Evolutionary conservation across 2,113 vertebrate genomes (phyloP).

Genomic region (Andinoacara biseriatus): DNA sequence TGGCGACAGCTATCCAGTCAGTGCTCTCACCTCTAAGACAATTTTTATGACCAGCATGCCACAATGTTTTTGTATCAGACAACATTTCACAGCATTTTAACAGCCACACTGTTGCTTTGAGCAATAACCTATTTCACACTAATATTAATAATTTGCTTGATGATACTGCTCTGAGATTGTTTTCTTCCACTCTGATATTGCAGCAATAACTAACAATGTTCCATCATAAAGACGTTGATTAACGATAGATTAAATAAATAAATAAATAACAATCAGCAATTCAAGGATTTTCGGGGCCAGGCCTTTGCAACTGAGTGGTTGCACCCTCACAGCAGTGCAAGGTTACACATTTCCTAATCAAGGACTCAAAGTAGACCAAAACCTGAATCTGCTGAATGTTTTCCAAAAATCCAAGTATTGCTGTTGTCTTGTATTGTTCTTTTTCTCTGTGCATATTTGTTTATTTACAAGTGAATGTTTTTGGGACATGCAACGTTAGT

Average conservation of each 20-base stretch:
- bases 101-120: background rate
- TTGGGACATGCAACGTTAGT: no score
- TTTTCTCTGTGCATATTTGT: background rate
- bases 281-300: background rate
- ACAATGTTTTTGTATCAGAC: background rate
- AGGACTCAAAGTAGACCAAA: slow-evolving; percentile 23
- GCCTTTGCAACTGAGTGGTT: slow-evolving; percentile 17
- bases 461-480: background rate
- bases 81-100: background rate
- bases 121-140: background rate
- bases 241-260: background rate
- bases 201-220: background rate
- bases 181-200: background rate
- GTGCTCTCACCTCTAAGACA: no score
- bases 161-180: background rate
- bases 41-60: no score
- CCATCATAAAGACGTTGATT: background rate
- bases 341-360: slow-evolving; percentile 30
- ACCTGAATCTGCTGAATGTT: background rate
- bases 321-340: slow-evolving; percentile 9
- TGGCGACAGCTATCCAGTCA: no score
- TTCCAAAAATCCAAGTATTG: background rate
- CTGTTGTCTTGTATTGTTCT: background rate
- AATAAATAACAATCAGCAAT: slow-evolving; percentile 3
- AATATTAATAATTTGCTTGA: background rate